Evolutionary conservation across 1,140 invertebrate species (phyloP).

Genomic region (Lepidurus arcticus): DNA sequence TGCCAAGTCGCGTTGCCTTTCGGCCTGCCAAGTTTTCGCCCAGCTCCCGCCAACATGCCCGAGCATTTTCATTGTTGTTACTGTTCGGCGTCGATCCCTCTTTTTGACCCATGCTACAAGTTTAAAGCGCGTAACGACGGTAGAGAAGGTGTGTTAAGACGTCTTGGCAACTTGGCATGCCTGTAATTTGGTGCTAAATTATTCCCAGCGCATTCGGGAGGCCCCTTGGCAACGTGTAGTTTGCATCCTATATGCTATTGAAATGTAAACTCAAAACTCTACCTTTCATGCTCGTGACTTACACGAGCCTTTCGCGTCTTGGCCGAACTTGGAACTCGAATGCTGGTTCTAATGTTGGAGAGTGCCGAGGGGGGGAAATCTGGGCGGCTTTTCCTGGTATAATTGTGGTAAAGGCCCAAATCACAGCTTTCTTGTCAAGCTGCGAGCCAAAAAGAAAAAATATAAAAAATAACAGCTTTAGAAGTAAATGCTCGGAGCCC

Average conservation of each 20-base stretch:
- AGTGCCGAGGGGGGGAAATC: not conserved
- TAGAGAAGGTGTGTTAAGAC: constrained; percentile 12
- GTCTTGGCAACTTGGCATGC: constrained; percentile 17
- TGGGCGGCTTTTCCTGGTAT: not conserved
- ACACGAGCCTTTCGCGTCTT: not conserved
- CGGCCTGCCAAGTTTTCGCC: constrained; percentile 8
- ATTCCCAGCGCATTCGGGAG: not conserved
- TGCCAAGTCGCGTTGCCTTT: not conserved
- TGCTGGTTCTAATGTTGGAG: not conserved
- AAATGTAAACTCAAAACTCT: not conserved
- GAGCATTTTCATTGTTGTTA: not conserved
- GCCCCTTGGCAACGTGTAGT: constrained; percentile 6
- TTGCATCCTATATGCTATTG: not conserved
- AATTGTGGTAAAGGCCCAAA: not conserved
- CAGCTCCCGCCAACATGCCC: not conserved
- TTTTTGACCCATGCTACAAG: not conserved
- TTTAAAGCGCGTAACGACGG: not conserved
- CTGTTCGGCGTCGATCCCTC: not conserved
- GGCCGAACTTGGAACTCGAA: not conserved
- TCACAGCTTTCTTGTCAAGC: no score
- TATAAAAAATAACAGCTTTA: no score
- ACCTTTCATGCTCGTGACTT: not conserved
- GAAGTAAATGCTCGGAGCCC: no score
- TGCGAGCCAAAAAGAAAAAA: no score
- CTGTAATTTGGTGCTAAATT: constrained; percentile 20